phyloP scores from a whole-genome alignment of 2,888 invertebrate species.

The Bellardia pandia region DNA sequence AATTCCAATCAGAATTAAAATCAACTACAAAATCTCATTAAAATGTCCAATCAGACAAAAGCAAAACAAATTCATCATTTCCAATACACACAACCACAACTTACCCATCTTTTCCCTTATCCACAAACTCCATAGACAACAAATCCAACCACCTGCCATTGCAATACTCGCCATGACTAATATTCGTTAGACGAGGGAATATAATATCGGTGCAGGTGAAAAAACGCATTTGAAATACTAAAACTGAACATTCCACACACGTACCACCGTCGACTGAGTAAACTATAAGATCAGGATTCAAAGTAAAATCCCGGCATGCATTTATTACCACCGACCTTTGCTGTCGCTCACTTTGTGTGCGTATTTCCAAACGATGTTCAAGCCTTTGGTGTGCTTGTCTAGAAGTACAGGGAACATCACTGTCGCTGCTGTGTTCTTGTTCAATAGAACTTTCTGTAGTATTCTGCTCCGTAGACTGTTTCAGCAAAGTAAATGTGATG shows the following conservation, averaged over 20 bases:
- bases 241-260: constrained; percentile 5
- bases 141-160: constrained; percentile 63
- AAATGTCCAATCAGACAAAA: too few species aligned
- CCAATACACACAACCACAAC: neutral
- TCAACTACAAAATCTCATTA: too few species aligned
- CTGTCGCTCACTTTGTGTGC: neutral
- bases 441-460: neutral
- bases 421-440: constrained; percentile 56
- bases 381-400: constrained; percentile 13
- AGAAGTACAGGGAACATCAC: constrained; percentile 64
- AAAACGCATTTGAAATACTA: constrained; percentile 54
- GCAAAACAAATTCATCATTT: neutral
- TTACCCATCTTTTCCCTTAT: constrained; percentile 35
- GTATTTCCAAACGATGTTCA: constrained; percentile 25
- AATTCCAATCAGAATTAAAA: too few species aligned
- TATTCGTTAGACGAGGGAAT: constrained; percentile 55
- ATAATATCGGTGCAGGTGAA: constrained; percentile 66
- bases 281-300: constrained; percentile 52
- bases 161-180: constrained; percentile 53
- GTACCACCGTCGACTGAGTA: constrained; percentile 33
- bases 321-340: neutral
- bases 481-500: constrained; percentile 39
- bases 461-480: neutral
- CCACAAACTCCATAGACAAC: constrained; percentile 36
- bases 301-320: constrained; percentile 59